phyloP scores from a whole-genome alignment of 2,797 vertebrate genomes.

The Propithecus perrieri region DNA sequence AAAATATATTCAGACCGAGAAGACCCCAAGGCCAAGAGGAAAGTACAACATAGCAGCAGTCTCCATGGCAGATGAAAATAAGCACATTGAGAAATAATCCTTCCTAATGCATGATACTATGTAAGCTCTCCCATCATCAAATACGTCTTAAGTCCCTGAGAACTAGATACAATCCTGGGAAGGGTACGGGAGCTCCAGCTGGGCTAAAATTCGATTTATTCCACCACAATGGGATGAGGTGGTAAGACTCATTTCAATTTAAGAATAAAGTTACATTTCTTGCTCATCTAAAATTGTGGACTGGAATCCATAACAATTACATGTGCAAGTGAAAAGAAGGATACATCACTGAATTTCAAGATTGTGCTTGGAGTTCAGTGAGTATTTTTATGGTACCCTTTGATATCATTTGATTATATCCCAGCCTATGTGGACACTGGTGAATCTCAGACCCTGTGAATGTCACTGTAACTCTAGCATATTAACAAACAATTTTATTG shows the following conservation, averaged over 20 bases:
- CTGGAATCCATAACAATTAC: neutral
- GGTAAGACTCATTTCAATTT: neutral
- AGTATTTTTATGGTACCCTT: neutral
- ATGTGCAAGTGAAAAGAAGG: neutral
- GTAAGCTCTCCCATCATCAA: neutral
- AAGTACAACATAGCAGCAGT: neutral
- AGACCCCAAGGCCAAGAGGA: neutral
- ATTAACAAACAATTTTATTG: slow-evolving; percentile 39
- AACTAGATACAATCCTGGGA: neutral
- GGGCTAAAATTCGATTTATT: slow-evolving; percentile 5
- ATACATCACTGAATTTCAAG: neutral
- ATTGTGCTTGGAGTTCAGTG: neutral
- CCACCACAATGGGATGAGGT: neutral
- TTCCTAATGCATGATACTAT: neutral
- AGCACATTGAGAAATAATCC: neutral
- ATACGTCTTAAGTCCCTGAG: neutral
- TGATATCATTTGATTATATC: slow-evolving; percentile 37
- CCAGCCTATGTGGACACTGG: neutral
- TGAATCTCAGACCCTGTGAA: neutral
- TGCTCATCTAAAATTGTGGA: neutral
- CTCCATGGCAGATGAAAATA: neutral
- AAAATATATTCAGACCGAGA: neutral
- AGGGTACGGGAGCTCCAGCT: neutral
- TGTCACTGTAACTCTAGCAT: neutral
- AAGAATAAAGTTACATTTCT: slow-evolving; percentile 12